These are phyloP conservation scores for Cinclus mexicanus DNA, from an alignment of 2,113 vertebrate species.

Conservation along the genomic window DNA sequence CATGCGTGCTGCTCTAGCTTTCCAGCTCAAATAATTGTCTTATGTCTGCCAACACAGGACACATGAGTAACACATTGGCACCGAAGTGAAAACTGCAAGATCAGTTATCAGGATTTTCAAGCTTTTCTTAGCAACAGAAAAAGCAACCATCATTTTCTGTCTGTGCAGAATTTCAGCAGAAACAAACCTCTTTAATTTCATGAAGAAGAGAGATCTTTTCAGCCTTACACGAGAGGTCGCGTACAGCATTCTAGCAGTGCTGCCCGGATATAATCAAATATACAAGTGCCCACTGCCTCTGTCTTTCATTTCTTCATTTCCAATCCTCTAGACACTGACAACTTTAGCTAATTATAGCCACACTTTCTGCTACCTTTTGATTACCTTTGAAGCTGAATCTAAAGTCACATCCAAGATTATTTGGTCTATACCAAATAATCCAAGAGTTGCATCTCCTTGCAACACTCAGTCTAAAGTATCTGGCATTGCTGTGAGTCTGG, in stretches of 20 bases:
- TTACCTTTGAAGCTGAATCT: neutral
- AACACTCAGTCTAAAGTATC: neutral
- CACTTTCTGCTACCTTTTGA: neutral
- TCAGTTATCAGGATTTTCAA: slow-evolving; percentile 8
- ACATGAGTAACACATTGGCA: slow-evolving; percentile 33
- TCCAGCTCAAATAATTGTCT: slow-evolving; percentile 26
- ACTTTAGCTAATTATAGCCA: neutral
- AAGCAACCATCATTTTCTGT: neutral
- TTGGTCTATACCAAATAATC: neutral
- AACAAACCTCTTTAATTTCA: neutral
- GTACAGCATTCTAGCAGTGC: neutral
- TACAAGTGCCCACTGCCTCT: neutral
- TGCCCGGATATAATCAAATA: neutral
- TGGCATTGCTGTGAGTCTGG: neutral
- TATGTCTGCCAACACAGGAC: slow-evolving; percentile 10
- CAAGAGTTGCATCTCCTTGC: neutral
- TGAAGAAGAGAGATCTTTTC: neutral
- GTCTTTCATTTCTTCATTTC: neutral
- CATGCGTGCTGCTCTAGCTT: neutral
- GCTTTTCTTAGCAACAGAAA: slow-evolving; percentile 6
- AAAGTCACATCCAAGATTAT: fast-evolving
- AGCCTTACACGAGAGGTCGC: neutral
- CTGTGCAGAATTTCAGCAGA: neutral
- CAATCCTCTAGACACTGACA: neutral
- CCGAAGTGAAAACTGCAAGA: neutral